These are phyloP conservation scores for Clepsis dumicolana DNA, from an alignment of 2,888 invertebrate species.

Conservation along the genomic window DNA sequence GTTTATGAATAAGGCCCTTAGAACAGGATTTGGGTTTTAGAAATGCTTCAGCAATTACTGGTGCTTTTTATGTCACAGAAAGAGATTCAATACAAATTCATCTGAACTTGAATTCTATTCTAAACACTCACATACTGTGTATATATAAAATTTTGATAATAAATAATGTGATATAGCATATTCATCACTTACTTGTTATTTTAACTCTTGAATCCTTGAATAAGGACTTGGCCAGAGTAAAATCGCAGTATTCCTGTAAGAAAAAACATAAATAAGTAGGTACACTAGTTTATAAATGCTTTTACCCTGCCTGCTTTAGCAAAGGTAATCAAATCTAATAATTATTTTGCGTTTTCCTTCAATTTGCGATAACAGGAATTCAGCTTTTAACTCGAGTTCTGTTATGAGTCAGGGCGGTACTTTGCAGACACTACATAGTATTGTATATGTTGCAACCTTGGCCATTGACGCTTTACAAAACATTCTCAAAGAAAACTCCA, in stretches of 20 bases:
- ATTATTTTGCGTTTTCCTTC: background rate
- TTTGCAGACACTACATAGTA: conserved; percentile 23
- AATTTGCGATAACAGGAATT: background rate
- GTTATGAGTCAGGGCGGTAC: conserved; percentile 32
- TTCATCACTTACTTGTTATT: conserved; percentile 87
- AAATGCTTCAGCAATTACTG: too few species aligned
- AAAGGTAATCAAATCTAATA: background rate
- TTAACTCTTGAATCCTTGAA: conserved; percentile 90
- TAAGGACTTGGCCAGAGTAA: conserved; percentile 87
- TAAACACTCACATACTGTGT: too few species aligned
- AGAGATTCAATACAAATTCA: too few species aligned
- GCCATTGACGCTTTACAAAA: conserved; percentile 10
- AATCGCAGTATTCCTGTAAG: conserved; percentile 79
- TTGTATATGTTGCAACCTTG: conserved; percentile 31
- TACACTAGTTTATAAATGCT: too few species aligned
- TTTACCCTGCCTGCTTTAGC: too few species aligned
- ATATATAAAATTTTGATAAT: too few species aligned
- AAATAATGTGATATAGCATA: background rate
- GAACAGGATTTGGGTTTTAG: too few species aligned
- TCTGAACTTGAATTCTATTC: too few species aligned
- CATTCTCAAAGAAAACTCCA: background rate
- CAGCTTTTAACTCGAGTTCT: background rate
- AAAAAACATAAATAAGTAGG: conserved; percentile 38
- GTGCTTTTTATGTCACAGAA: too few species aligned
- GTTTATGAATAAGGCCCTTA: too few species aligned